Percentiles rank a stretch among this genome's conserved stretches.
Evolutionary conservation across 2,797 vertebrate genomes (phyloP).

Genomic region (Acomys russatus): DNA sequence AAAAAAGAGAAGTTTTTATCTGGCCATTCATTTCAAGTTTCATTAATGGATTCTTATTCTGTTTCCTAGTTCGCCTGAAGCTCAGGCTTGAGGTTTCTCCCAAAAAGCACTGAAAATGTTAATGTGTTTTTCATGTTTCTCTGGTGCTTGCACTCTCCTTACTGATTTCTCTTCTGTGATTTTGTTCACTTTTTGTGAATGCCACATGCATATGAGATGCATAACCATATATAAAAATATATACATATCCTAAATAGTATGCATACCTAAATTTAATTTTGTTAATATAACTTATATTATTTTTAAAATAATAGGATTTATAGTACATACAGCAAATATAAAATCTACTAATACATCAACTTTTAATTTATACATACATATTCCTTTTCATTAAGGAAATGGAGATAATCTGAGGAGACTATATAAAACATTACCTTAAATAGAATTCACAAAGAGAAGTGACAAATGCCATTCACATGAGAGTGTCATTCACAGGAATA

Average conservation of each 20-base stretch:
- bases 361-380: not conserved
- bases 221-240: not conserved
- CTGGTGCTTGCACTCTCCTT: not conserved
- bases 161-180: not conserved
- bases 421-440: not conserved
- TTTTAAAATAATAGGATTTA: no score
- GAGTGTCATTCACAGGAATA: not conserved
- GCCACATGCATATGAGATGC: not conserved
- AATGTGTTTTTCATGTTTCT: no score
- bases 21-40: not conserved
- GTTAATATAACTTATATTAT: no score
- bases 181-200: not conserved
- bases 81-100: no score
- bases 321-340: not conserved
- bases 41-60: not conserved
- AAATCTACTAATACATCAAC: not conserved
- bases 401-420: not conserved
- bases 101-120: not conserved
- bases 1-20: not conserved
- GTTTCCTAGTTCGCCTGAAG: not conserved
- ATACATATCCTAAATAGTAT: not conserved
- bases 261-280: not conserved
- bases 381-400: conserved; percentile 1
- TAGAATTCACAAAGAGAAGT: not conserved
- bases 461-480: not conserved